A percentile compares a stretch with the other conserved stretches of the same genome.
phyloP scores from a whole-genome alignment of 2,888 invertebrate species.

The Drosophila macrospina region DNA sequence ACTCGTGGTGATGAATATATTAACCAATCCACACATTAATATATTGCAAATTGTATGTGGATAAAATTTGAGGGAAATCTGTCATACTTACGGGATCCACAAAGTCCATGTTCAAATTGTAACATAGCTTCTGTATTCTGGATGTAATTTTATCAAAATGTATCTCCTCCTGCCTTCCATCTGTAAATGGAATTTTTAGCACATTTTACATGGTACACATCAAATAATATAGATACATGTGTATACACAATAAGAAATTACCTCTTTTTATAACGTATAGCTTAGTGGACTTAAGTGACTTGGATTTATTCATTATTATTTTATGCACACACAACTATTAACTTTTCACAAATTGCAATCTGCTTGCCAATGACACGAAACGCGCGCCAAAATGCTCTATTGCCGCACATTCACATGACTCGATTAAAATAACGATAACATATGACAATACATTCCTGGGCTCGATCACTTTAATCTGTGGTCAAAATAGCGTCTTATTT shows the following conservation, averaged over 20 bases:
- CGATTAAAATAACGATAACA: constrained; percentile 26
- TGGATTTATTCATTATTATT: constrained; percentile 45
- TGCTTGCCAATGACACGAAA: constrained; percentile 4
- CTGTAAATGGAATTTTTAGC: constrained; percentile 85
- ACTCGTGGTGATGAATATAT: constrained; percentile 2
- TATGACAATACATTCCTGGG: constrained; percentile 8
- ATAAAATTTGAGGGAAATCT: background rate
- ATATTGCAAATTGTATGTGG: background rate
- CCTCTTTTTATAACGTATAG: constrained; percentile 86
- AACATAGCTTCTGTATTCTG: constrained; percentile 96
- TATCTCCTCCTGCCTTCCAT: constrained; percentile 95
- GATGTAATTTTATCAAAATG: constrained; percentile 99
- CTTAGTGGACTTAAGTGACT: constrained; percentile 42
- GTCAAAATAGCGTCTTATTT: constrained; percentile 32
- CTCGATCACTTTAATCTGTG: constrained; percentile 6
- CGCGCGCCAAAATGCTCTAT: constrained; percentile 43
- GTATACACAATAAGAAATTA: constrained; percentile 62
- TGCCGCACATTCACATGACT: constrained; percentile 1
- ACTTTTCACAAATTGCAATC: constrained; percentile 9
- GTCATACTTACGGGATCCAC: constrained; percentile 93
- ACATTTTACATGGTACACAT: background rate
- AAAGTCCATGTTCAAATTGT: constrained; percentile 97
- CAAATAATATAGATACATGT: background rate
- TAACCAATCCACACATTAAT: background rate
- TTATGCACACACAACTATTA: background rate